Percentiles rank a stretch among this genome's conserved stretches.
Conservation (phyloP, 2,113 vertebrate species). For the Bubalus kerabau region DNA sequence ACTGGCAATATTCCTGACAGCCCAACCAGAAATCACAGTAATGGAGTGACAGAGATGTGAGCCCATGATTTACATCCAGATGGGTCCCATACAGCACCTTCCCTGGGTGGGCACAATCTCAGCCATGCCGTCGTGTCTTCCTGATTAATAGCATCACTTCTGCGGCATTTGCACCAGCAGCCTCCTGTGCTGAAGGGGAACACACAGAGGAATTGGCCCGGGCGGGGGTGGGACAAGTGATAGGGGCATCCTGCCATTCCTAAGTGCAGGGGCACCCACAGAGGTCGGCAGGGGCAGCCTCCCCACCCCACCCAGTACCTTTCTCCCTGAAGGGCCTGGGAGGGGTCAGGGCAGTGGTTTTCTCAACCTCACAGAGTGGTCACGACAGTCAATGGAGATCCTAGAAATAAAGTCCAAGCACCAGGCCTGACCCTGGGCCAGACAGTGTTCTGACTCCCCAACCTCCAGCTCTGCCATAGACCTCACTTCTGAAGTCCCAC, state of each 20-base stretch:
- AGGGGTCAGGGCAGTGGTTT: neutral
- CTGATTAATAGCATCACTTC: neutral
- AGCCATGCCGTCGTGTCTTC: neutral
- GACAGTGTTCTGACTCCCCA: neutral
- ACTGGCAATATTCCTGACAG: neutral
- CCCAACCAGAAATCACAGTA: neutral
- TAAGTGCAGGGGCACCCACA: neutral
- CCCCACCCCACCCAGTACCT: neutral
- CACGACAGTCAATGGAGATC: neutral
- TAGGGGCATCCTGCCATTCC: neutral
- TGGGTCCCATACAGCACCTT: neutral
- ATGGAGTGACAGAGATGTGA: neutral
- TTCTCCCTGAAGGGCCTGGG: neutral
- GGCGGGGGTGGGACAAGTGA: neutral
- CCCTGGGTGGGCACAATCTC: neutral
- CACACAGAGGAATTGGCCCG: neutral
- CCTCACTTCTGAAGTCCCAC: neutral
- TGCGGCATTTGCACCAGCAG: neutral
- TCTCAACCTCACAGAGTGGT: neutral
- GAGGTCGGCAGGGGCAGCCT: neutral
- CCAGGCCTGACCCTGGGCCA: neutral
- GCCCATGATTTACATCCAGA: neutral
- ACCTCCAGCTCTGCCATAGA: neutral
- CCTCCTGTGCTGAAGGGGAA: conserved; percentile 47
- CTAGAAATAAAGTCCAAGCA: neutral